Evolutionary conservation across 2,797 vertebrate genomes (phyloP).

Genomic region (Sebastes steindachneri): DNA sequence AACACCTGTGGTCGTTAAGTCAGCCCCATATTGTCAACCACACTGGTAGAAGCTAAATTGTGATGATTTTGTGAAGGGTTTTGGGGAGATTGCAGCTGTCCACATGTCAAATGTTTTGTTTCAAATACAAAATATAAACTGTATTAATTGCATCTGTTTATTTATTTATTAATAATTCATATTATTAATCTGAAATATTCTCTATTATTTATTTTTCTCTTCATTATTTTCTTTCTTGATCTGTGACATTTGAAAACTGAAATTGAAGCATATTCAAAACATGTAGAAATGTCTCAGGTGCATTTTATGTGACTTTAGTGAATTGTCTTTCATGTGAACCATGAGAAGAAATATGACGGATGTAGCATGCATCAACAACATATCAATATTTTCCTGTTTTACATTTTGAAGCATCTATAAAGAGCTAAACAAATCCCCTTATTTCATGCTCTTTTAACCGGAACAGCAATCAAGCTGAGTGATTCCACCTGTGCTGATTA

Average conservation of each 20-base stretch:
- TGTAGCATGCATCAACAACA: neutral
- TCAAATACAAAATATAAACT: neutral
- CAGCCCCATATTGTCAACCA: neutral
- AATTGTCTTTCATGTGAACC: neutral
- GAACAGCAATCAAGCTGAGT: conserved; percentile 29
- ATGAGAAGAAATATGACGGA: neutral
- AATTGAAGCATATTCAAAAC: neutral
- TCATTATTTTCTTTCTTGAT: neutral
- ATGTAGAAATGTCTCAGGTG: neutral
- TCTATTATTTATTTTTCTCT: neutral
- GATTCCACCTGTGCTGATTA: conserved; percentile 33
- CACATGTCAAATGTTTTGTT: neutral
- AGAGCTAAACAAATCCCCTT: neutral
- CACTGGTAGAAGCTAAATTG: neutral
- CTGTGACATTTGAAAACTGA: neutral
- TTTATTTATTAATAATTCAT: neutral
- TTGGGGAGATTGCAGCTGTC: neutral
- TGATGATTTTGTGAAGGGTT: neutral
- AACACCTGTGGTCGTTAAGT: conserved; percentile 49
- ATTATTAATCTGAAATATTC: neutral
- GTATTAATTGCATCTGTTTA: neutral
- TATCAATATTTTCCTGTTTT: neutral
- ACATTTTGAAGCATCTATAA: neutral
- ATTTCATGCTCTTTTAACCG: neutral
- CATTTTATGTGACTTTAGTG: neutral